These are phyloP conservation scores for Hedychridium roseum DNA, from an alignment of 2,888 invertebrate species.

Conservation along the genomic window DNA sequence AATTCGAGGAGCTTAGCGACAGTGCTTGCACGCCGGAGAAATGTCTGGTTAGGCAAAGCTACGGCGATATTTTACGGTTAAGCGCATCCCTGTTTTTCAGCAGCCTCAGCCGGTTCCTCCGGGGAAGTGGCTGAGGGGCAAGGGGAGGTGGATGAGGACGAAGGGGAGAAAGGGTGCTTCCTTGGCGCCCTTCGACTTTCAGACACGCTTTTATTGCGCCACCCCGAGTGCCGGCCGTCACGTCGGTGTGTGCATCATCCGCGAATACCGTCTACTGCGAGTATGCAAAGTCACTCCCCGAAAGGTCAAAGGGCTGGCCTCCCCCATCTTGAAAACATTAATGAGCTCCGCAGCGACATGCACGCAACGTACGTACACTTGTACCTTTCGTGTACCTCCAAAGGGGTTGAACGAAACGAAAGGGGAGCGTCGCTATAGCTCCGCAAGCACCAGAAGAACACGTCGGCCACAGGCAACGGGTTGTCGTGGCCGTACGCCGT, in stretches of 20 bases:
- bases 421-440: neutral
- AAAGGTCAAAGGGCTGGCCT: constrained; percentile 38
- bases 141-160: too few relatives aligned
- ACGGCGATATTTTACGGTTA: too few relatives aligned
- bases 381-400: constrained; percentile 12
- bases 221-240: constrained; percentile 11
- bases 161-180: too few relatives aligned
- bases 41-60: too few relatives aligned
- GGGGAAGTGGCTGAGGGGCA: too few relatives aligned
- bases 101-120: too few relatives aligned
- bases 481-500: neutral
- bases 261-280: constrained; percentile 29
- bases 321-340: constrained; percentile 39
- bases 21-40: too few relatives aligned
- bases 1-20: too few relatives aligned
- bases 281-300: constrained; percentile 30
- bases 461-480: neutral
- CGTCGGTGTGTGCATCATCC: too few relatives aligned
- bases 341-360: constrained; percentile 33
- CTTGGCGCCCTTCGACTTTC: constrained; percentile 32
- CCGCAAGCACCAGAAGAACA: neutral
- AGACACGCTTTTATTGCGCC: constrained; percentile 31
- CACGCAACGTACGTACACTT: constrained; percentile 19
- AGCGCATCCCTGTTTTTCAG: too few relatives aligned
- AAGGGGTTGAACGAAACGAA: constrained; percentile 12